Percentiles rank a stretch among this genome's conserved stretches.
These are phyloP conservation scores for Poecilobothrus nobilitatus DNA, from an alignment of 2,888 invertebrate genomes.

Conservation along the genomic window DNA sequence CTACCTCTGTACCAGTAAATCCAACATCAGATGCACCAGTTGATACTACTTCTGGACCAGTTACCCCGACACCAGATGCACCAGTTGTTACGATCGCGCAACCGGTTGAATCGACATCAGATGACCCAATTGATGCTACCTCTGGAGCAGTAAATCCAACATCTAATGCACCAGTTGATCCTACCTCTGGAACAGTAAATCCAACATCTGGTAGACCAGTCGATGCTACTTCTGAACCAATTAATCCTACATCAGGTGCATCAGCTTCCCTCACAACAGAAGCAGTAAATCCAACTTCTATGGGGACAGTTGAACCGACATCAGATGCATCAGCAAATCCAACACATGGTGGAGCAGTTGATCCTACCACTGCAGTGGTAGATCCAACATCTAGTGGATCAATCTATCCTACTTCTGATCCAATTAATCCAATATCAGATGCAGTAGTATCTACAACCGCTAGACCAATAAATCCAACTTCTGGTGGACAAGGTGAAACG, in stretches of 20 bases:
- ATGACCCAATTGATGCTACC: background rate
- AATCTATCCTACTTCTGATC: background rate
- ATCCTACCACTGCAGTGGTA: background rate
- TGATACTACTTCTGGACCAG: conserved; percentile 9
- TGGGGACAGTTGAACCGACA: background rate
- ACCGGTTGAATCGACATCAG: background rate
- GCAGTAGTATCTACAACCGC: background rate
- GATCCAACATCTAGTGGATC: too few species aligned
- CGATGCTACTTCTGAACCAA: background rate
- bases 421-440: background rate
- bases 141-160: background rate
- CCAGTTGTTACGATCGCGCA: background rate
- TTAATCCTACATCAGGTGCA: background rate
- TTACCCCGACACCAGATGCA: conserved; percentile 8
- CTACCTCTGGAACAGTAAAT: too few species aligned
- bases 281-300: background rate
- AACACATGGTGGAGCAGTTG: background rate
- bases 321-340: background rate
- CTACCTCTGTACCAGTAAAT: conserved; percentile 14
- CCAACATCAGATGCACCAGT: conserved; percentile 13
- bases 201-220: background rate
- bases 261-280: background rate
- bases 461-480: too few species aligned
- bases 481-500: too few species aligned
- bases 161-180: too few species aligned